Base-by-base conservation (phyloP, 2,888 invertebrate genomes). In the Lagria hirta region DNA sequence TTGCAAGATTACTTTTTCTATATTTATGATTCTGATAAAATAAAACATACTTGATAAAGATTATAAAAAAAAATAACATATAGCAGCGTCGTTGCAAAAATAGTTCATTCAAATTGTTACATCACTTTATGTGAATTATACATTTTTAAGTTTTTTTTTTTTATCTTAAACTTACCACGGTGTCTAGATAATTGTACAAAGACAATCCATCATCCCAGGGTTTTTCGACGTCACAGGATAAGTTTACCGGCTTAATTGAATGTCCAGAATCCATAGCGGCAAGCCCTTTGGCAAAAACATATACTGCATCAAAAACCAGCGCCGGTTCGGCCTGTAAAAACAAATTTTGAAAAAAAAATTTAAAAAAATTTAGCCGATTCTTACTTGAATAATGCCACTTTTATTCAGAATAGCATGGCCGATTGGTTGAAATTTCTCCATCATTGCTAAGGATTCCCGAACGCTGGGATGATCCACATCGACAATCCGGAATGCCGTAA, bases 401-500 rank as follows among this genome's bases (percentile, higher is more conserved):
- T 80, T 81, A 55, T 85, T 84, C 16, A 87, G 75, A 46, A 88
- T 86, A 24, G 84, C 80, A 33, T 86, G 83, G 1, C 90, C 89
- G 46, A 88, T 85, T 0, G 91, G 88, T 59, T 91, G 90, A 68
- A 92, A 88, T 66, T 85, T 83, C 73, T 88, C 88, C 89, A 93
- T 92, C 61, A 90, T 85, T 44, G 83, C 82, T 18, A 91, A 76
- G 2, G 84, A 79, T 49, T 88, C 87, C 47, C 79, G 79, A 36
- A 88, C 88, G 57, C 81, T 81, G 18, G 84, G 80, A 15, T 87
- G 84, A 38, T 84, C 85, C 2, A 88, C 79, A 65, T 92, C 90
- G 2, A 92, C 90, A 51, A 95, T 74, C 26, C 94, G 79, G 76
- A 92, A 94, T 0, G 93, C 91, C n/a, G 93, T 94, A 75, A 95